phyloP scores from a whole-genome alignment of 2,797 vertebrate genomes.

The Gymnothorax reevesii region DNA sequence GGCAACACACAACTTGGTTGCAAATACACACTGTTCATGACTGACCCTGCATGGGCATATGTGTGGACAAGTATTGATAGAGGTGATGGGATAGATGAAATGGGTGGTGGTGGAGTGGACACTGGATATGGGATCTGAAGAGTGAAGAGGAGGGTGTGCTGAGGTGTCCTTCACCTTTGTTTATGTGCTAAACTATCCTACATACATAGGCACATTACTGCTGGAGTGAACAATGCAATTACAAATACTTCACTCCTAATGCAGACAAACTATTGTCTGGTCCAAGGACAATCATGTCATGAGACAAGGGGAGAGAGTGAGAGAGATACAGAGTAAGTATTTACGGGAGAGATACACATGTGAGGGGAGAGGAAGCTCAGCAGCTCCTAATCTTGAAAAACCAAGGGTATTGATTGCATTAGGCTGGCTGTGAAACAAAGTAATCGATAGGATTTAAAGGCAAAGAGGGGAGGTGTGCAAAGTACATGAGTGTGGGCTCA shows the following conservation, averaged over 20 bases:
- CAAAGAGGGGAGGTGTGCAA: conserved; percentile 62
- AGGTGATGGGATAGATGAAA: conserved; percentile 13
- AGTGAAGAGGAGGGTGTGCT: conserved; percentile 66
- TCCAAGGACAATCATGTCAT: conserved; percentile 78
- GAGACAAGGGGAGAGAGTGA: conserved; percentile 55
- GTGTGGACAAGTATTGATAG: background rate
- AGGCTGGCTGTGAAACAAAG: conserved; percentile 72
- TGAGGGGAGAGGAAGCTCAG: conserved; percentile 73
- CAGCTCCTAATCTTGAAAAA: conserved; percentile 77
- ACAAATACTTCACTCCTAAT: conserved; percentile 66
- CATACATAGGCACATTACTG: conserved; percentile 56
- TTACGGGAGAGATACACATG: conserved; percentile 48
- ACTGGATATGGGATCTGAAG: conserved; percentile 52
- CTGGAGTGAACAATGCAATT: conserved; percentile 53
- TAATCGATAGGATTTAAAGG: conserved; percentile 81
- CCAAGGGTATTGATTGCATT: conserved; percentile 74
- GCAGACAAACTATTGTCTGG: conserved; percentile 67
- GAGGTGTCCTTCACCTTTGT: conserved; percentile 64
- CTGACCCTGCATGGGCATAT: conserved; percentile 27
- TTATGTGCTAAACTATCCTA: conserved; percentile 51
- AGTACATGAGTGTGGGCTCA: conserved; percentile 60
- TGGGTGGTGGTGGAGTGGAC: conserved; percentile 17
- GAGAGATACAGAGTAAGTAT: background rate
- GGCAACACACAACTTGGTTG: conserved; percentile 56
- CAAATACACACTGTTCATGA: conserved; percentile 70